phyloP scores from a whole-genome alignment of 2,797 vertebrate genomes.

The Hephaestus fuliginosus region DNA sequence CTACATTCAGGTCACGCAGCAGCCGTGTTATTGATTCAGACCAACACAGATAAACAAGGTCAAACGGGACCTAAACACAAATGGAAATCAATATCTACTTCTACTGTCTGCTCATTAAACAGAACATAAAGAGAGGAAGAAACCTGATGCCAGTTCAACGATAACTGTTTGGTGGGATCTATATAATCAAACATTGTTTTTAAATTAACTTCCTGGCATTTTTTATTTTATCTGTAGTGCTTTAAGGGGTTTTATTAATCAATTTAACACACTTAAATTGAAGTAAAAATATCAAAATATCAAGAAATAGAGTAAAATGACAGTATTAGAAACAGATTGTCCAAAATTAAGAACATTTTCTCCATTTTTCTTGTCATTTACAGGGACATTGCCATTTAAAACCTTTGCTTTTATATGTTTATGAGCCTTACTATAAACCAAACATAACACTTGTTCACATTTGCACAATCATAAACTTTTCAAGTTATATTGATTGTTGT shows the following conservation, averaged over 20 bases:
- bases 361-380: not conserved
- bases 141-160: conserved; percentile 4
- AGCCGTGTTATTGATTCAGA: conserved; percentile 7
- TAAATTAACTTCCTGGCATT: not conserved
- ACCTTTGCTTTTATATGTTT: not conserved
- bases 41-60: not conserved
- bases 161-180: not conserved
- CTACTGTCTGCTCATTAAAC: not conserved
- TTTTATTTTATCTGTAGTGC: not conserved
- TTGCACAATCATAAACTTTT: too few relatives aligned
- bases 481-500: not conserved
- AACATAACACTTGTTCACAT: not conserved
- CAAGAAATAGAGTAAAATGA: not conserved
- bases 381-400: not conserved
- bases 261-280: not conserved
- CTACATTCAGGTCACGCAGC: not conserved
- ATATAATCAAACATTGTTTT: not conserved
- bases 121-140: conserved; percentile 28
- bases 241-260: not conserved
- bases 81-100: conserved; percentile 18
- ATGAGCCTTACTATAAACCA: not conserved
- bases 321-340: not conserved
- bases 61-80: conserved; percentile 1
- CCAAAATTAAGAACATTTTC: not conserved
- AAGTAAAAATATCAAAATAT: not conserved